Evolutionary conservation across 1,140 invertebrate species (phyloP).

Genomic region (Leguminivora glycinivorella): DNA sequence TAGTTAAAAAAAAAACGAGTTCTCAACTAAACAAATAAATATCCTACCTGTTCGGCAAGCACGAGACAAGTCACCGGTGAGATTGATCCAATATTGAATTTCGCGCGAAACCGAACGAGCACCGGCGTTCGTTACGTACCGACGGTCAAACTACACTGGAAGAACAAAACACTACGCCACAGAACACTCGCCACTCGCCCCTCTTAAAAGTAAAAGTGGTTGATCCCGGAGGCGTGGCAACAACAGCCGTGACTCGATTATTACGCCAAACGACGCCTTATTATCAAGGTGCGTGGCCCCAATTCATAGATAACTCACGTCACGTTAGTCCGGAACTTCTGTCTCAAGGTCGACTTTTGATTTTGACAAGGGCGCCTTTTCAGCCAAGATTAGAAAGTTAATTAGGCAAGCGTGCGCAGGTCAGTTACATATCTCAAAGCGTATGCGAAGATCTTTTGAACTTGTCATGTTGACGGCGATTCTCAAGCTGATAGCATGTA

Average conservation of each 20-base stretch:
- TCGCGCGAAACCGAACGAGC: background rate
- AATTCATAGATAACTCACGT: slow-evolving; percentile 35
- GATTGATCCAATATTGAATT: slow-evolving; percentile 13
- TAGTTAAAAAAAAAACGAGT: background rate
- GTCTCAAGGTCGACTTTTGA: slow-evolving; percentile 40
- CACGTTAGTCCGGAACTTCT: slow-evolving; percentile 31
- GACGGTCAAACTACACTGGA: slow-evolving; percentile 55
- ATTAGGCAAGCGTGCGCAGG: background rate
- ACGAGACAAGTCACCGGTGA: background rate
- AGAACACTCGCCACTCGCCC: slow-evolving; percentile 56
- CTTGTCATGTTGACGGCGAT: background rate
- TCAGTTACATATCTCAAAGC: background rate
- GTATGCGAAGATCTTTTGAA: background rate
- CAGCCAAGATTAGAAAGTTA: background rate
- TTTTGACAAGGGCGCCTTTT: slow-evolving; percentile 15
- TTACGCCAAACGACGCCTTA: slow-evolving; percentile 37
- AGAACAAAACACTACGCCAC: slow-evolving; percentile 43
- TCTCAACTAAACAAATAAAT: background rate
- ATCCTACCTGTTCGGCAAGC: background rate
- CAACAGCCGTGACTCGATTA: slow-evolving; percentile 45
- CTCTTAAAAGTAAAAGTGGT: slow-evolving; percentile 73
- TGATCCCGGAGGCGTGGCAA: slow-evolving; percentile 62
- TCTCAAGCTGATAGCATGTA: too few species aligned
- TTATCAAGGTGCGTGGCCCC: slow-evolving; percentile 41
- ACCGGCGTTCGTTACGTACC: slow-evolving; percentile 39